Evolutionary conservation across 2,888 invertebrate species (phyloP).

Genomic region (Eristalis arbustorum): DNA sequence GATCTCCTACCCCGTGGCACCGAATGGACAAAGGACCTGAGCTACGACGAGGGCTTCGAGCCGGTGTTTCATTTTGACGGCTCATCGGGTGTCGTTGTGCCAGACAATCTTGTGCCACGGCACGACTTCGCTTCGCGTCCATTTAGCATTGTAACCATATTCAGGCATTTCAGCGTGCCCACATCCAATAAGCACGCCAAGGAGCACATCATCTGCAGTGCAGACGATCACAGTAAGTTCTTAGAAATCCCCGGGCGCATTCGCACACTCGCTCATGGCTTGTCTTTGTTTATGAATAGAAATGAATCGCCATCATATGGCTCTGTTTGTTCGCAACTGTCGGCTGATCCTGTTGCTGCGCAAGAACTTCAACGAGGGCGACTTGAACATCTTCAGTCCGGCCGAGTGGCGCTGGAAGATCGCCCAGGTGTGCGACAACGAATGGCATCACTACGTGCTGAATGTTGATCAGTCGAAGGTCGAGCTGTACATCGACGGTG

Average conservation of each 20-base stretch:
- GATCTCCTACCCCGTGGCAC: constrained; percentile 82
- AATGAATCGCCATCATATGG: constrained; percentile 99
- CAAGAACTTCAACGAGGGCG: constrained; percentile 95
- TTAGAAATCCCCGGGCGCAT: too few species aligned
- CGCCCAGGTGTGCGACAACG: constrained; percentile 96
- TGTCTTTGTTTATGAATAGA: constrained; percentile 82
- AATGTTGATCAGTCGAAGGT: constrained; percentile 93
- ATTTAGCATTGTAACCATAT: constrained; percentile 96
- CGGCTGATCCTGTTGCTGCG: constrained; percentile 94
- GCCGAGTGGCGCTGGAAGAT: constrained; percentile 99
- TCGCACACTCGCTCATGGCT: too few species aligned
- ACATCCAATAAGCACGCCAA: constrained; percentile 92
- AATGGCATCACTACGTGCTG: constrained; percentile 99
- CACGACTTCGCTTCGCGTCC: constrained; percentile 84
- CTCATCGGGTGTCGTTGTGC: constrained; percentile 92
- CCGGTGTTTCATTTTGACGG: constrained; percentile 98
- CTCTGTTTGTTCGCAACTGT: constrained; percentile 97
- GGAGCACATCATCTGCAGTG: constrained; percentile 97
- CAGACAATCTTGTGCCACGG: constrained; percentile 87
- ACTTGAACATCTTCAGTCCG: constrained; percentile 96
- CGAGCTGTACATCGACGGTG: constrained; percentile 93
- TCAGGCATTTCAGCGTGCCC: constrained; percentile 91
- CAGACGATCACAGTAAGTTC: constrained; percentile 98
- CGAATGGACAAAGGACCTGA: constrained; percentile 90
- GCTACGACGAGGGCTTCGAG: constrained; percentile 92